A percentile compares a stretch with the other conserved stretches of the same genome.
Evolutionary conservation across 2,888 invertebrate genomes (phyloP).

Genomic region (Gastracanthus pulcherrimus): DNA sequence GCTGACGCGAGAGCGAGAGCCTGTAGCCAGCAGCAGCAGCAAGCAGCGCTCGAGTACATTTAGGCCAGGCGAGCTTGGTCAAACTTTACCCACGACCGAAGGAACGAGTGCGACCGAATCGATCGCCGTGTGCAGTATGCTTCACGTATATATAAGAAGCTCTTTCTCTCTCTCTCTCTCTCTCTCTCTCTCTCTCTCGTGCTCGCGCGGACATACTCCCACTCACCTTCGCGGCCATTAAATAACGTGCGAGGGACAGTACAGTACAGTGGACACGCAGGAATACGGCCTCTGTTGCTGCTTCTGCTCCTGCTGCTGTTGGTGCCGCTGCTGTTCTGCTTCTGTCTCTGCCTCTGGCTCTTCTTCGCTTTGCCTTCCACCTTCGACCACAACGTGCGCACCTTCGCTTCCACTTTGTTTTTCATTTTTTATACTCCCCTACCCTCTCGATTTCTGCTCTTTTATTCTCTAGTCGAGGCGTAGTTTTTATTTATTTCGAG

Average conservation of each 20-base stretch:
- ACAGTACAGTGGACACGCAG: slow-evolving; percentile 36
- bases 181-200: not conserved
- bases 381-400: not conserved
- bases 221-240: slow-evolving; percentile 38
- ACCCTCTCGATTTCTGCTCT: not conserved
- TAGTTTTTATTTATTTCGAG: slow-evolving; percentile 21
- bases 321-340: not conserved
- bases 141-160: no score
- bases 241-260: slow-evolving; percentile 18
- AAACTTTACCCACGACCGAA: slow-evolving; percentile 31
- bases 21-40: no score
- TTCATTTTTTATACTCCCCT: not conserved
- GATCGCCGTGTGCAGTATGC: not conserved
- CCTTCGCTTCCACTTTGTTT: not conserved
- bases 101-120: no score
- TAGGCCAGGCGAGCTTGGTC: slow-evolving; percentile 32
- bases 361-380: not conserved
- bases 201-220: slow-evolving; percentile 1
- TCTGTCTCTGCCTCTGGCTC: no score
- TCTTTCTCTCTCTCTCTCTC: not conserved
- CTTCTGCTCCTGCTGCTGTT: slow-evolving; percentile 4
- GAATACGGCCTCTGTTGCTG: not conserved
- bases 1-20: not conserved
- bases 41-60: slow-evolving; percentile 16
- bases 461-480: slow-evolving; percentile 23